Evolutionary conservation across 2,888 invertebrate genomes (phyloP).

Genomic region (Lobophora halterata): DNA sequence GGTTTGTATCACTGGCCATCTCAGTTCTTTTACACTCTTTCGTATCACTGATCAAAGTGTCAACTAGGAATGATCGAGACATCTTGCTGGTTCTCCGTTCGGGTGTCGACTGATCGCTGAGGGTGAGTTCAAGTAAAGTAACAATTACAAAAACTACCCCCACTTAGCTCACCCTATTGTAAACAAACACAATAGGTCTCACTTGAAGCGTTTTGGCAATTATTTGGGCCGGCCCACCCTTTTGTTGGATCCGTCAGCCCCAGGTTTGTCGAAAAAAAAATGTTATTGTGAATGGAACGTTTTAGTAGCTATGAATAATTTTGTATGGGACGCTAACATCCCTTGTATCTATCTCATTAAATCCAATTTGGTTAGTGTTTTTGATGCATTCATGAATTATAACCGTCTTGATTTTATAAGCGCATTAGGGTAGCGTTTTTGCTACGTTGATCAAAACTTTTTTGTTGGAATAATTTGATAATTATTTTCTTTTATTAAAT

Average conservation of each 20-base stretch:
- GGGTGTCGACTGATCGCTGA: conserved; percentile 56
- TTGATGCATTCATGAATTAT: conserved; percentile 47
- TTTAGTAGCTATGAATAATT: conserved; percentile 80
- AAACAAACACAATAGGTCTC: conserved; percentile 75
- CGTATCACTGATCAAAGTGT: conserved; percentile 86
- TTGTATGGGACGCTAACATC: conserved; percentile 74
- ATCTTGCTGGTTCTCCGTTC: conserved; percentile 68
- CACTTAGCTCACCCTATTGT: conserved; percentile 77
- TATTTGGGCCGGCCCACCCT: conserved; percentile 79
- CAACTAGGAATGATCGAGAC: conserved; percentile 91
- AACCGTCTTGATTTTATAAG: conserved; percentile 34
- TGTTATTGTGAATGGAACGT: conserved; percentile 70
- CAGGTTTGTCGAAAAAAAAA: conserved; percentile 62
- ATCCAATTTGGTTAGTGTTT: conserved; percentile 73
- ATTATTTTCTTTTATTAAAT: too few species aligned
- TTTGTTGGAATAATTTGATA: conserved; percentile 10
- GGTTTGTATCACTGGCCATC: conserved; percentile 61
- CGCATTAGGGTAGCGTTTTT: conserved; percentile 16
- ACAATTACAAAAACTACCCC: conserved; percentile 81
- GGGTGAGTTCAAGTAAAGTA: conserved; percentile 63
- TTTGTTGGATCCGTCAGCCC: conserved; percentile 76
- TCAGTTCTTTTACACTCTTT: conserved; percentile 70
- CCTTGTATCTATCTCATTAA: conserved; percentile 78
- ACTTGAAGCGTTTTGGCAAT: conserved; percentile 80
- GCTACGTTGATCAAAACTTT: conserved; percentile 14